Percentiles rank a stretch among this genome's conserved stretches.
Conservation (phyloP, 2,113 vertebrate genomes). For the Paedocypris sp. region DNA sequence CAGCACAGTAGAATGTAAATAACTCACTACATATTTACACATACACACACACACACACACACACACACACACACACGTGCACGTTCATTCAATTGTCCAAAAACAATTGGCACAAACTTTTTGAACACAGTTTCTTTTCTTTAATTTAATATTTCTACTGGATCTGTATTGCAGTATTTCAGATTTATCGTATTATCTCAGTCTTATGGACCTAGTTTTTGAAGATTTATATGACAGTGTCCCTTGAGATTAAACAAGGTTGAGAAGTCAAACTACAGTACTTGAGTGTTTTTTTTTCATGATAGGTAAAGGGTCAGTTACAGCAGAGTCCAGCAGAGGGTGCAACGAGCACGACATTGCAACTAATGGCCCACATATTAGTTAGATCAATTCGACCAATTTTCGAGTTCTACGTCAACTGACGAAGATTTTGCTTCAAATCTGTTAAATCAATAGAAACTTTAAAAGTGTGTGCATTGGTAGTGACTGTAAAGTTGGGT, state of each 20-base stretch:
- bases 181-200: slow-evolving; percentile 7
- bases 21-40: no score
- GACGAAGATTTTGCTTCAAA: no score
- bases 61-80: no score
- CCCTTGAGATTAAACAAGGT: slow-evolving; percentile 18
- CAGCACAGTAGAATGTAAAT: no score
- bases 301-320: not conserved
- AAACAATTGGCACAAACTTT: slow-evolving; percentile 26
- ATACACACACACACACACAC: no score
- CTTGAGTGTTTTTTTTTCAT: not conserved
- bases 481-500: no score
- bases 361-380: no score
- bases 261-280: not conserved
- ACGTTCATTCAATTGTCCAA: no score
- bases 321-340: slow-evolving; percentile 6
- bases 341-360: not conserved
- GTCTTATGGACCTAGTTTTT: slow-evolving; percentile 18
- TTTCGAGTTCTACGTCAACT: no score
- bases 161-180: slow-evolving; percentile 14
- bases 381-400: no score
- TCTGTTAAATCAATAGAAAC: no score
- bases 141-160: slow-evolving; percentile 24
- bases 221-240: slow-evolving; percentile 9
- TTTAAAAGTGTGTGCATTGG: no score
- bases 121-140: slow-evolving; percentile 23